Evolutionary conservation across 2,888 invertebrate species (phyloP).

Genomic region (Clistopyga incitator): DNA sequence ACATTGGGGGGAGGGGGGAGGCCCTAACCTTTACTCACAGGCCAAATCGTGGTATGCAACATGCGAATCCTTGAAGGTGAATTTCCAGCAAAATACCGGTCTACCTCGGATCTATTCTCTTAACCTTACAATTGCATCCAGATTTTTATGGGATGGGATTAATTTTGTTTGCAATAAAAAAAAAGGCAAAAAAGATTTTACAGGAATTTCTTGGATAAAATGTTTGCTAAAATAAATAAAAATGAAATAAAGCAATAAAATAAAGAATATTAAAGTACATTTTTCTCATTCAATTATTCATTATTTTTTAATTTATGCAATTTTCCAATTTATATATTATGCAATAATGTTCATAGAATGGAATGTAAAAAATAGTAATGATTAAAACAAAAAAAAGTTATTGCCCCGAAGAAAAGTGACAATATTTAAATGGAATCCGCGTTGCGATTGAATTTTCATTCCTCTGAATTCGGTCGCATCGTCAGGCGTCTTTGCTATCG

Average conservation of each 20-base stretch:
- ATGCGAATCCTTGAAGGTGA: conserved; percentile 75
- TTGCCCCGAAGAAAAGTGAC: neutral
- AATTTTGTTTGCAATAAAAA: neutral
- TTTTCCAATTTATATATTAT: too few relatives aligned
- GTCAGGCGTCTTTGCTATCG: conserved; percentile 61
- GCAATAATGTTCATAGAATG: too few relatives aligned
- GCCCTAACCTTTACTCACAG: conserved; percentile 59
- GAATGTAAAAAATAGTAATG: neutral
- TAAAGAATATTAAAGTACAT: too few relatives aligned
- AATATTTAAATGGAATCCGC: conserved; percentile 5
- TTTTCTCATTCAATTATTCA: too few relatives aligned
- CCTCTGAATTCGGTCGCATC: conserved; percentile 30
- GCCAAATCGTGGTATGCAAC: conserved; percentile 72
- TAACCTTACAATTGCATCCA: conserved; percentile 43
- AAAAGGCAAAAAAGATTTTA: too few relatives aligned
- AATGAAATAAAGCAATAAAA: too few relatives aligned
- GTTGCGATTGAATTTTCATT: conserved; percentile 1
- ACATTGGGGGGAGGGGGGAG: conserved; percentile 15
- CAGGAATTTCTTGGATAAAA: too few relatives aligned
- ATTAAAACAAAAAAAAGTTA: neutral
- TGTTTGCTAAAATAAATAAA: too few relatives aligned
- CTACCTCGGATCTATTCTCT: conserved; percentile 57
- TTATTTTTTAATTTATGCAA: too few relatives aligned
- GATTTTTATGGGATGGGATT: conserved; percentile 16
- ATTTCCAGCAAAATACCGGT: conserved; percentile 64